Evolutionary conservation across 2,888 invertebrate genomes (phyloP), one percentile per base, ranked within the genome.

Genomic region (Lasioglossum leucozonium): DNA sequence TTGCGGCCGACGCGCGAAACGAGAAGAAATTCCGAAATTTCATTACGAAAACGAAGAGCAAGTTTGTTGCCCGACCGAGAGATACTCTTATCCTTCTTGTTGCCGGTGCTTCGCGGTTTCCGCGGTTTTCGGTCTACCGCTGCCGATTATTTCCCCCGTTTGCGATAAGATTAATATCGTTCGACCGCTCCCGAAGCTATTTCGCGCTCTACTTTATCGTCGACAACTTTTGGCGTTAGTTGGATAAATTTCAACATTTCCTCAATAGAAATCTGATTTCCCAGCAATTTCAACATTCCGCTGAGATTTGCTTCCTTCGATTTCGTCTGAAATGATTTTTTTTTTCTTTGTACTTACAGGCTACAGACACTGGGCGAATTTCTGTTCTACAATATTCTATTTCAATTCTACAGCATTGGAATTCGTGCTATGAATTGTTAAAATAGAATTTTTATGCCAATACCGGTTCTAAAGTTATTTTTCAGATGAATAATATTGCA

Each of bases 1-100:
- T 10, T 1, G 55, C 1, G 55, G 55, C 4, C 55, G 4, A 11
- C n/a, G n/a, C n/a, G n/a, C 11, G n/a, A 55, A n/a, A 4, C n/a
- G 55, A 11, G n/a, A 55, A 55, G 55, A 55, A 55, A n/a, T 55
- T 55, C n/a, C 55, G 55, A 55, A 55, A 55, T 55, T 55, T 55
- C 55, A 55, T 55, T 55, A 55, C 11, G n/a, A 4, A 55, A n/a
- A 55, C 55, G n/a, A 55, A 55, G 55, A 55, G n/a, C n/a, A 65
- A 65, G 18, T 37, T 22, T 18, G 34, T 65, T 18, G 65, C 18
- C 10, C 18, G 2, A 18, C 18, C 18, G 22, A 34, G 37, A 8
- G 65, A 65, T 65, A 65, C 65, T 65, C 65, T 65, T 65, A 65
- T 65, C 34, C 34, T 30, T 34, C 65, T 65, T 34, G 37, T 34